Evolutionary conservation across 1,140 invertebrate species (phyloP).

Genomic region (Lepidotrigona ventralis): DNA sequence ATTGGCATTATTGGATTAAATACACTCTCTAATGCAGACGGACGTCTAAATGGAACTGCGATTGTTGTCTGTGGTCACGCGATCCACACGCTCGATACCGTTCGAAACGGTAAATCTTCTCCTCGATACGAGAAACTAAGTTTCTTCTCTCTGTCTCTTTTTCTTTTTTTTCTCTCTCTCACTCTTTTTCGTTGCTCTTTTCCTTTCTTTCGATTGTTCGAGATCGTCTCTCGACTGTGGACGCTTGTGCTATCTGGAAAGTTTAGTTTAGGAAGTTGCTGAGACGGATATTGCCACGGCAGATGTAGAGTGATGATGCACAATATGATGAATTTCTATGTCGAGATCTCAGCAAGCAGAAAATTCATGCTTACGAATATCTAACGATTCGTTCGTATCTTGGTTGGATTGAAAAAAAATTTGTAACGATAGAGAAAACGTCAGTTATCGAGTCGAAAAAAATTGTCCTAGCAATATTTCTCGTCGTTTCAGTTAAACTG

Average conservation of each 20-base stretch:
- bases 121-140: background rate
- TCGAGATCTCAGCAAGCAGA: no score
- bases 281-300: no score
- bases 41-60: slow-evolving; percentile 38
- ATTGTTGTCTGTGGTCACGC: slow-evolving; percentile 24
- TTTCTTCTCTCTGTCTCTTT: background rate
- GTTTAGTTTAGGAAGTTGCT: background rate
- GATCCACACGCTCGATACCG: background rate
- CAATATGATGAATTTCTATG: no score
- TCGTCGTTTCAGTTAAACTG: no score
- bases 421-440: no score
- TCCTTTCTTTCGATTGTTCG: background rate
- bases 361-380: no score
- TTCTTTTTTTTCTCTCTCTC: background rate
- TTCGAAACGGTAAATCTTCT: background rate
- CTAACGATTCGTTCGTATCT: no score
- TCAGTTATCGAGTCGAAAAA: no score
- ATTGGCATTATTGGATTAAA: slow-evolving; percentile 50
- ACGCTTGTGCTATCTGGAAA: background rate
- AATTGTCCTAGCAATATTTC: no score
- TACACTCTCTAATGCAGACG: slow-evolving; percentile 30
- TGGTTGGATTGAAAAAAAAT: no score
- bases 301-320: no score
- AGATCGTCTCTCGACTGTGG: background rate
- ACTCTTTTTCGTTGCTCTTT: background rate